phyloP scores from a whole-genome alignment of 2,888 invertebrate species.

The Stenoptilia bipunctidactyla region DNA sequence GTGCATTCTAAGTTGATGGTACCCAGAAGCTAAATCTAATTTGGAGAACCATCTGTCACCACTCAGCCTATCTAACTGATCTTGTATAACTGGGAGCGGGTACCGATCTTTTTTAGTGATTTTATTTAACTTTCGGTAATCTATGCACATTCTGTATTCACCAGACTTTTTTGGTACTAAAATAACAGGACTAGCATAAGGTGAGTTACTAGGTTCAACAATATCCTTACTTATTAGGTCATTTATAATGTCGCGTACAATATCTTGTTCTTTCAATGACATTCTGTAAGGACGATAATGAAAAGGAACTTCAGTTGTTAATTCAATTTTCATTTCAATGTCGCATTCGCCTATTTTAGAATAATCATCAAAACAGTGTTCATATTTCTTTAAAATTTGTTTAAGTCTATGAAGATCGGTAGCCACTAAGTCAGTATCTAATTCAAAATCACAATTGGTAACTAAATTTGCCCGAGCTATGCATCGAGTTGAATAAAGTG shows the following conservation, averaged over 20 bases:
- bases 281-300: slow-evolving; percentile 12
- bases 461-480: neutral
- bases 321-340: slow-evolving; percentile 7
- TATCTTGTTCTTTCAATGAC: slow-evolving; percentile 8
- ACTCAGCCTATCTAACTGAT: slow-evolving; percentile 10
- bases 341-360: neutral
- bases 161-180: slow-evolving; percentile 10
- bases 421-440: neutral
- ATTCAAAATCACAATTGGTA: neutral
- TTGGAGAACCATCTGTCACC: slow-evolving; percentile 4
- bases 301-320: slow-evolving; percentile 5
- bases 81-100: slow-evolving; percentile 13
- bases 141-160: slow-evolving; percentile 11
- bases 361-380: too few relatives aligned
- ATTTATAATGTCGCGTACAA: too few relatives aligned
- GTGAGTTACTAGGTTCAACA: slow-evolving; percentile 9
- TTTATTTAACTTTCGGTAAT: slow-evolving; percentile 12
- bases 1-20: slow-evolving; percentile 4
- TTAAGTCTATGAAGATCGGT: neutral
- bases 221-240: too few relatives aligned
- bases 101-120: slow-evolving; percentile 10
- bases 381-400: neutral
- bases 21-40: slow-evolving; percentile 9
- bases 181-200: slow-evolving; percentile 12
- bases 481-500: neutral